Evolutionary conservation across 2,113 vertebrate genomes (phyloP), one percentile per base, ranked within the genome.

Genomic region (Austrofundulus limnaeus): DNA sequence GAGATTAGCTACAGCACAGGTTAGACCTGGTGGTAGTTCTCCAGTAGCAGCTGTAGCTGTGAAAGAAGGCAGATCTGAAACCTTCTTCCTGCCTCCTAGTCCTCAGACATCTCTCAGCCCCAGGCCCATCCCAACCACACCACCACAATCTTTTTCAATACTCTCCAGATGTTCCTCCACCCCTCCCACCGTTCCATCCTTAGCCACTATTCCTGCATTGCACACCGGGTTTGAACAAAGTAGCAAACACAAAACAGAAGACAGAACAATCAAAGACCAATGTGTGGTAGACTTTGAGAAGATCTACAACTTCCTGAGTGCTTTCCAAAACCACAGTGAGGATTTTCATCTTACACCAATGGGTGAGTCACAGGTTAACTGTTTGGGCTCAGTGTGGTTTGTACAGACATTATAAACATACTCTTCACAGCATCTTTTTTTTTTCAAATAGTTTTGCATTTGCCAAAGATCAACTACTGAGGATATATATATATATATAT

Each of bases 241-340:
- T 4, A 53, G 53, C 19, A 77, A 65, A 25, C n/a, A 8, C 0
- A 4, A 37, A 39, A 51, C 41, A 5, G 21, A 41, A 25, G 5
- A 65, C 15, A 12, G 3, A 24, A 54, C 53, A 45, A 56, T 45
- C 31, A 24, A 13, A 4, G 49, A 61, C 8, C 71, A 61, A 16
- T 59, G 10, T 11, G 34, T 25, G 0, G 89, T 92, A 42, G 77
- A 92, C 75, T 92, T 93, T 81, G 92, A 92, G 77, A 92, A 34
- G 66, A 80, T 93, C 62, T 93, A 93, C 52, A 45, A 39, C 1
- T 93, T 81, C 84, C 48, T 93, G 45, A 84, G 83, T 60, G 13
- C 12, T 0, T 25, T 58, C 3, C 55, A 81, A 10, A 76, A 84
- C 16, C 54, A 77, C 0, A 46, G 45, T 2, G 24, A 77, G 9